Evolutionary conservation across 2,888 invertebrate species (phyloP), one percentile per base, ranked within the genome.

Genomic region (Polyommatus icarus): DNA sequence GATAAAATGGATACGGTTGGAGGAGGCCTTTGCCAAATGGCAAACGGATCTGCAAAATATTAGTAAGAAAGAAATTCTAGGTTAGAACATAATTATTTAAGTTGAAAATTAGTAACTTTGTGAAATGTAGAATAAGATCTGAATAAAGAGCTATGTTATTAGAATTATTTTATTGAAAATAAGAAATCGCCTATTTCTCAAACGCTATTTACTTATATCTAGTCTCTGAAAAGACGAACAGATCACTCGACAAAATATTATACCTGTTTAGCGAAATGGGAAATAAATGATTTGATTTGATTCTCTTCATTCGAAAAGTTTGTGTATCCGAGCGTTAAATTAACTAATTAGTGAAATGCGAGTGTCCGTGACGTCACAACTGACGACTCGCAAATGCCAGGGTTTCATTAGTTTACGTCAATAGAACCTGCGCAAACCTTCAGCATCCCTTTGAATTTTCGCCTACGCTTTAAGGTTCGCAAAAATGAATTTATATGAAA

Each of bases 401-500:
- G 29, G 67, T 67, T 61, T 18, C 24, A 29, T 67, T 67, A 7
- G 18, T 67, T 24, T 67, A 18, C 15, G 67, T 67, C 67, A 73
- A 20, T 50, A 24, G 40, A 20, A 40, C 72, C 72, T 72, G 72
- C 36, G 72, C 36, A 36, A 71, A 71, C 32, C 36, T 40, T 40
- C 72, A 40, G 67, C 61, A 36, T 40, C 72, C 20, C n/a, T n/a
- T n/a, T n/a, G n/a, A n/a, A n/a, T n/a, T 40, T 36, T 40, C 72
- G 72, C 72, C 72, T 20, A 72, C 72, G 72, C 71, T 72, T 36
- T 20, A 40, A 72, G n/a, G 36, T 24, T 72, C 18, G 67, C 12
- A 5, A 15, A 67, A 67, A 67, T 29, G 15, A 29, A 32, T 32
- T 67, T 67, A 67, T 29, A 29, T 1, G 29, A 18, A 67, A 29